A percentile compares a stretch with the other conserved stretches of the same genome.
Evolutionary conservation across 2,113 vertebrate species (phyloP).

Genomic region (Murina feae): DNA sequence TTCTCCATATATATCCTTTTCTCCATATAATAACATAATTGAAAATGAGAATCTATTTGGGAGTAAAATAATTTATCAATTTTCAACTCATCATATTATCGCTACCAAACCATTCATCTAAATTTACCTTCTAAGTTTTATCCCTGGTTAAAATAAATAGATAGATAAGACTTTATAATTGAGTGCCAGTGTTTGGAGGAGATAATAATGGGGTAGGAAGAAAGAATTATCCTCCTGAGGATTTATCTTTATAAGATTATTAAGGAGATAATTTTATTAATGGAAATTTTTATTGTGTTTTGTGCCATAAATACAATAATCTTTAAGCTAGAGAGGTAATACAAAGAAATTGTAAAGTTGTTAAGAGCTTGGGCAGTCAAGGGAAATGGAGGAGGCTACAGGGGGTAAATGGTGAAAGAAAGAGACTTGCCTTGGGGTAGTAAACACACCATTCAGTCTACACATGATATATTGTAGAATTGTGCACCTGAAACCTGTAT

Average conservation of each 20-base stretch:
- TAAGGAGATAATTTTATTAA: neutral
- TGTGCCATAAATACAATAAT: neutral
- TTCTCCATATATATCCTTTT: slow-evolving; percentile 30
- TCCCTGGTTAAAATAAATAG: neutral
- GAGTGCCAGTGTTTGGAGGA: neutral
- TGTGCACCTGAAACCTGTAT: neutral
- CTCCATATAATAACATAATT: slow-evolving; percentile 48
- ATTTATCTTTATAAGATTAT: neutral
- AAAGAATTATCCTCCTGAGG: neutral
- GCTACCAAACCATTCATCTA: neutral
- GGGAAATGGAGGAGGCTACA: neutral
- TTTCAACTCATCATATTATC: neutral
- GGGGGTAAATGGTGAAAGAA: neutral
- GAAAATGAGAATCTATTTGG: slow-evolving; percentile 41
- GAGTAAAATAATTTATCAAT: slow-evolving; percentile 15
- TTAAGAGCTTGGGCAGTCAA: neutral
- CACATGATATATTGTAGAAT: neutral
- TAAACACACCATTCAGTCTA: neutral
- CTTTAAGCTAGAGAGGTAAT: neutral
- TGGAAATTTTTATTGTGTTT: neutral
- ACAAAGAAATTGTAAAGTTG: neutral
- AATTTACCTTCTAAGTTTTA: neutral
- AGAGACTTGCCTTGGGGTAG: neutral
- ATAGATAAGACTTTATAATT: neutral
- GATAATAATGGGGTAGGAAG: neutral